Percentiles rank a stretch among this genome's conserved stretches.
Conservation (phyloP, 1,140 invertebrate genomes). For the Batillaria attramentaria region DNA sequence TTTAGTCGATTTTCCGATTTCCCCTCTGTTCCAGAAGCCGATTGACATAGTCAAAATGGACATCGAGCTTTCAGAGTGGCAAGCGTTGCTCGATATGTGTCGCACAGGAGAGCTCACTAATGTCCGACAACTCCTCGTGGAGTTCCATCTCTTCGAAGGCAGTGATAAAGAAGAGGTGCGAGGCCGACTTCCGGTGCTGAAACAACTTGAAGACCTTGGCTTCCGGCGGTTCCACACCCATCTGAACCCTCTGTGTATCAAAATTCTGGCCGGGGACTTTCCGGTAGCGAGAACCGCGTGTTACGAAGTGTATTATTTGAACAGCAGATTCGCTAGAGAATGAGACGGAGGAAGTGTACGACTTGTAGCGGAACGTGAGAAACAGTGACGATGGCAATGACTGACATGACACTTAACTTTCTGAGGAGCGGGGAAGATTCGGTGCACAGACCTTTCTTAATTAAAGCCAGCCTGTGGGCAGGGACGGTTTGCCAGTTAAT, state of each 20-base stretch:
- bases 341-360: no score
- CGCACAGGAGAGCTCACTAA: not conserved
- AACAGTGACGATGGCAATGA: no score
- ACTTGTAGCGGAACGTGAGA: no score
- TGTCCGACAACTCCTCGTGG: not conserved
- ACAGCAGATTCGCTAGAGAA: not conserved
- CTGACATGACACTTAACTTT: no score
- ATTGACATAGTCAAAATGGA: conserved; percentile 45
- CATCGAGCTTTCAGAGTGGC: conserved; percentile 16
- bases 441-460: no score
- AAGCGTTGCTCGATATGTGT: not conserved
- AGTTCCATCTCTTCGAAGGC: not conserved
- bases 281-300: not conserved
- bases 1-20: not conserved
- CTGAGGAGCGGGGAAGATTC: no score
- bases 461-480: no score
- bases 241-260: not conserved
- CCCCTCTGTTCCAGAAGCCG: not conserved
- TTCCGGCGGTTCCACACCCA: not conserved
- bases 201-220: not conserved
- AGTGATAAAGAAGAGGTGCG: not conserved
- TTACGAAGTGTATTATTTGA: conserved; percentile 1
- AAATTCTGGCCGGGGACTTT: not conserved
- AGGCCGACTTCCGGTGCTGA: not conserved
- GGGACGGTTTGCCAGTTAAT: no score